These are phyloP conservation scores for Vicugna pacos DNA, from an alignment of 2,113 vertebrate genomes.

Conservation along the genomic window DNA sequence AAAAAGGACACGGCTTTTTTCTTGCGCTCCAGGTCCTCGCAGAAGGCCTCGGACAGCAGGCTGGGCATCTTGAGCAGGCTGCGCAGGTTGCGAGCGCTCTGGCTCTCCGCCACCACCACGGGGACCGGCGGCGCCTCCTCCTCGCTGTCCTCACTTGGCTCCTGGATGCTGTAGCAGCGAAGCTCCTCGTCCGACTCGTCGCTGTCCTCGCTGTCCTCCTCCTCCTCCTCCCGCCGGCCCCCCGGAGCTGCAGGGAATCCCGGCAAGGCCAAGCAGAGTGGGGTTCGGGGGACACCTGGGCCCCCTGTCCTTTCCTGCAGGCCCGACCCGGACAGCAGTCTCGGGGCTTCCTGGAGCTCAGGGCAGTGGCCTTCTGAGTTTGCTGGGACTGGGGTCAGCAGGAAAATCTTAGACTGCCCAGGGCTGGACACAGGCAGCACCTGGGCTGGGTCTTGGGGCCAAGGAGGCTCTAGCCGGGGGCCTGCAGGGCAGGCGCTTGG, in stretches of 20 bases:
- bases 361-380: background rate
- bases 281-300: background rate
- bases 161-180: slow-evolving; percentile 92
- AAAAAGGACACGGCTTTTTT: slow-evolving; percentile 99
- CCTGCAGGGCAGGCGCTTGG: background rate
- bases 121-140: slow-evolving; percentile 92
- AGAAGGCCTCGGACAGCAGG: slow-evolving; percentile 91
- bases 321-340: background rate
- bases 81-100: slow-evolving; percentile 91
- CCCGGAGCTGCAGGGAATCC: background rate
- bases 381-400: slow-evolving; percentile 62
- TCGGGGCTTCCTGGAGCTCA: background rate
- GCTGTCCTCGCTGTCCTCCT: slow-evolving; percentile 94
- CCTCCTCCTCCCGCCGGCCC: slow-evolving; percentile 88
- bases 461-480: background rate
- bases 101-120: slow-evolving; percentile 95
- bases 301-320: background rate
- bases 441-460: fast-evolving
- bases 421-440: background rate
- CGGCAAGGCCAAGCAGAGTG: slow-evolving; percentile 65
- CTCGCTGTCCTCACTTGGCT: slow-evolving; percentile 95
- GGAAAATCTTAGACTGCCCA: slow-evolving; percentile 75
- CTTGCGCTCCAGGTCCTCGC: slow-evolving; percentile 94
- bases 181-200: slow-evolving; percentile 96
- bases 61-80: slow-evolving; percentile 96